phyloP scores from a whole-genome alignment of 2,113 vertebrate genomes.

The Cyanoramphus novaezelandiae region DNA sequence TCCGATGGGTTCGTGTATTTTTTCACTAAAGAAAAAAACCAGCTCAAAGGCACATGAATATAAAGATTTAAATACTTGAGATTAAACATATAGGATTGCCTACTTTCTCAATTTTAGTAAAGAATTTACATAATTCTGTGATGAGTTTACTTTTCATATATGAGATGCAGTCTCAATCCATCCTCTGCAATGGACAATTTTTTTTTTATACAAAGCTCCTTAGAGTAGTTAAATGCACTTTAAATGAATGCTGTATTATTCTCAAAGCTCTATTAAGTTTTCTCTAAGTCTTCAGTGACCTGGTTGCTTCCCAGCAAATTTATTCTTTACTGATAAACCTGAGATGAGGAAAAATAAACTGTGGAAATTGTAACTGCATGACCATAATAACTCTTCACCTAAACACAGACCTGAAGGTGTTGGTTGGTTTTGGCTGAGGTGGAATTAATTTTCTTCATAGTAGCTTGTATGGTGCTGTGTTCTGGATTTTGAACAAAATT shows the following conservation, averaged over 20 bases:
- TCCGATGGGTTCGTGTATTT: neutral
- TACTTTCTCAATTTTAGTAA: neutral
- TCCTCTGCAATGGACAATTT: neutral
- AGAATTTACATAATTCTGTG: neutral
- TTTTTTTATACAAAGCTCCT: neutral
- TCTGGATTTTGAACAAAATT: neutral
- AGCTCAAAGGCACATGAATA: accelerated
- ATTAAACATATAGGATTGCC: neutral
- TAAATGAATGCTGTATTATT: neutral
- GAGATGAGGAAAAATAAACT: neutral
- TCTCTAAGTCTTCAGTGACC: neutral
- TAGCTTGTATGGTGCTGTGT: neutral
- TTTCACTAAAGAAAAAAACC: neutral
- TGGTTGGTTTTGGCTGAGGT: neutral
- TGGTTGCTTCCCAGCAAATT: neutral
- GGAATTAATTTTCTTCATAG: neutral
- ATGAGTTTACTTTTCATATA: neutral
- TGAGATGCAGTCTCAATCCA: neutral
- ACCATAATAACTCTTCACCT: neutral
- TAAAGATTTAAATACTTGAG: neutral
- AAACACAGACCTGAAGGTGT: neutral
- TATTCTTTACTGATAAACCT: neutral
- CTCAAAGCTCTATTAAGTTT: neutral
- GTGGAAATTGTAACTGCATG: neutral
- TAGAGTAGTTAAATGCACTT: neutral